Percentiles rank a stretch among this genome's conserved stretches.
Evolutionary conservation across 2,797 vertebrate genomes (phyloP).

Genomic region (Myotis daubentonii): DNA sequence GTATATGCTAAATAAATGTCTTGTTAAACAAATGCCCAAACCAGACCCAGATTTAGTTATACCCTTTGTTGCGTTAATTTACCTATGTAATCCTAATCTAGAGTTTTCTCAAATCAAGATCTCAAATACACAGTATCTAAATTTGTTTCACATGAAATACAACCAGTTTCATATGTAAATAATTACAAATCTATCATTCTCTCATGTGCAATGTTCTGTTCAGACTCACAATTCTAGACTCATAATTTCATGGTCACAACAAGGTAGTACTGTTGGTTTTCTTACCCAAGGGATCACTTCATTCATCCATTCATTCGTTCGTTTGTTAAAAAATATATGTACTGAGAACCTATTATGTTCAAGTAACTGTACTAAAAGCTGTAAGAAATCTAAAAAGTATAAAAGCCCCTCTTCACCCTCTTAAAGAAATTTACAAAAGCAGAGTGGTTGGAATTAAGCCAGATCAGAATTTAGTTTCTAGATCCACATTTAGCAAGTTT

Average conservation of each 20-base stretch:
- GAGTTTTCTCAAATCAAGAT: constrained; percentile 48
- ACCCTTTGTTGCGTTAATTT: neutral
- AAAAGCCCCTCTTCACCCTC: neutral
- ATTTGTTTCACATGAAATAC: constrained; percentile 51
- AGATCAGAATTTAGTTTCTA: neutral
- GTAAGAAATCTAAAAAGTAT: neutral
- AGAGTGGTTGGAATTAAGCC: neutral
- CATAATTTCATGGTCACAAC: constrained; percentile 37
- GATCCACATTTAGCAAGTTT: neutral
- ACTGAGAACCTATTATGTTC: neutral
- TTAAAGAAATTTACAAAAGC: constrained; percentile 7
- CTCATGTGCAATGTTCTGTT: constrained; percentile 15
- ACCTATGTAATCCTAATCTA: neutral
- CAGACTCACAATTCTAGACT: constrained; percentile 38
- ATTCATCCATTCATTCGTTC: neutral
- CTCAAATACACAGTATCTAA: constrained; percentile 19
- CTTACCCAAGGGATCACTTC: neutral
- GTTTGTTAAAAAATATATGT: neutral
- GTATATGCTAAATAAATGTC: neutral
- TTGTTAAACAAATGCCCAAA: neutral
- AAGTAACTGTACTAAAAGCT: neutral
- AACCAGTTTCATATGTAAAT: constrained; percentile 36
- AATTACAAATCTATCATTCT: constrained; percentile 52
- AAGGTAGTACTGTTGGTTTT: neutral
- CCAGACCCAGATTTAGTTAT: neutral